A percentile compares a stretch with the other conserved stretches of the same genome.
Evolutionary conservation across 2,888 invertebrate genomes (phyloP).

Genomic region (Notocelia uddmanniana): DNA sequence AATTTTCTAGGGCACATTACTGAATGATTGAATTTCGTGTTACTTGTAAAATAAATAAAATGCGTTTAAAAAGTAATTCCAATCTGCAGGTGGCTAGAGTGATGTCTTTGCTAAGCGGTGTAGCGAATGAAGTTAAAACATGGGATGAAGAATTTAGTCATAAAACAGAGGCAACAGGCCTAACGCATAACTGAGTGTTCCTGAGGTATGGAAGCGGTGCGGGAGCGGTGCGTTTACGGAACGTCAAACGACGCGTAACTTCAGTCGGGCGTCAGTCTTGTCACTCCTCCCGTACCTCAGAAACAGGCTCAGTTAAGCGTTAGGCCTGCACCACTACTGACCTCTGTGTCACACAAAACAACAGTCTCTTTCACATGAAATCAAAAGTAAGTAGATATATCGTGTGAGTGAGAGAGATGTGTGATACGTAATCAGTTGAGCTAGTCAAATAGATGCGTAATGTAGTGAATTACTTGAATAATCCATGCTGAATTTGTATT

Average conservation of each 20-base stretch:
- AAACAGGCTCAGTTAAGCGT: too few species aligned
- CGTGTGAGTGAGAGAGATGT: background rate
- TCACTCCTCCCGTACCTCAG: too few species aligned
- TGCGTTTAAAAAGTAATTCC: conserved; percentile 62
- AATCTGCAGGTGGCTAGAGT: conserved; percentile 74
- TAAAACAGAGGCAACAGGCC: conserved; percentile 11
- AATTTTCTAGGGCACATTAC: background rate
- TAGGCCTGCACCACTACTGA: conserved; percentile 8
- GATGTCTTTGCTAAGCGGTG: conserved; percentile 72
- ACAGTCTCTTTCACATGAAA: background rate
- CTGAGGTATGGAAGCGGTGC: too few species aligned
- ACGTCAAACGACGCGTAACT: too few species aligned
- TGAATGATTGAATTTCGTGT: too few species aligned
- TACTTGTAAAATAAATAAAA: conserved; percentile 35
- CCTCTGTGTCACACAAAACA: background rate
- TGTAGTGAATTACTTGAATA: conserved; percentile 15
- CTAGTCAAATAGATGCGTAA: conserved; percentile 15
- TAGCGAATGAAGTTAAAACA: conserved; percentile 63
- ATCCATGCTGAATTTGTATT: too few species aligned
- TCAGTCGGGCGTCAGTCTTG: too few species aligned
- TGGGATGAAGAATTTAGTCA: conserved; percentile 42
- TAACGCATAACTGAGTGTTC: too few species aligned
- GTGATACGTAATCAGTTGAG: background rate
- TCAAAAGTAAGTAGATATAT: background rate
- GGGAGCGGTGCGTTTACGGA: too few species aligned